These are phyloP conservation scores for Catocala fraxini DNA, from an alignment of 2,888 invertebrate genomes.

Conservation along the genomic window DNA sequence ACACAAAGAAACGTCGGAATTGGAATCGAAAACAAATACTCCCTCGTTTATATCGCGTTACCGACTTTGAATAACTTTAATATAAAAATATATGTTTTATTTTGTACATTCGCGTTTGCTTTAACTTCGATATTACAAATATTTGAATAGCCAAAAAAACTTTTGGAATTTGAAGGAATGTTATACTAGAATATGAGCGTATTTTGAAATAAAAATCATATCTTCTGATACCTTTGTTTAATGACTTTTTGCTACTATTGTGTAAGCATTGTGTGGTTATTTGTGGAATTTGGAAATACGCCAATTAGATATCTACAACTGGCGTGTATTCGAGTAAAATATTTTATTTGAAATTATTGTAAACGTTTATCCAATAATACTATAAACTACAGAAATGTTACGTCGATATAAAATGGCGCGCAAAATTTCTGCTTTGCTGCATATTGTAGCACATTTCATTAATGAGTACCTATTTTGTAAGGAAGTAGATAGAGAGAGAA, in stretches of 20 bases:
- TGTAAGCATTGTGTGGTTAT: conserved; percentile 48
- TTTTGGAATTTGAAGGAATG: neutral
- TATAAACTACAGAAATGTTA: no score
- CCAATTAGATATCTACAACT: conserved; percentile 45
- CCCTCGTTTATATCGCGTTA: conserved; percentile 11
- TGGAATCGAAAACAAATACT: conserved; percentile 15
- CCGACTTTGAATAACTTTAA: conserved; percentile 1
- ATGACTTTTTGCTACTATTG: conserved; percentile 42
- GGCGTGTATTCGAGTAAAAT: conserved; percentile 30
- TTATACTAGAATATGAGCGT: neutral
- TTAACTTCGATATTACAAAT: conserved; percentile 10
- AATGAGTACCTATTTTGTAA: no score
- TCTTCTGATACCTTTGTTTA: conserved; percentile 29
- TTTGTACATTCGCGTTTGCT: conserved; percentile 10
- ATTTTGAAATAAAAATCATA: conserved; percentile 29
- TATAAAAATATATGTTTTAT: conserved; percentile 6
- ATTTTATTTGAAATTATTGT: conserved; percentile 17
- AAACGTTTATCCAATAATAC: neutral
- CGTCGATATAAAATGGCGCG: no score
- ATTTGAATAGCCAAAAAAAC: neutral
- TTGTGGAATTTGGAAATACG: conserved; percentile 40
- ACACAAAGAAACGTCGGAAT: conserved; percentile 6
- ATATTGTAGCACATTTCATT: no score
- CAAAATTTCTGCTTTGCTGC: no score
- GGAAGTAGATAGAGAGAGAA: no score